These are phyloP conservation scores for Apodemia hepburni DNA, from an alignment of 2,888 invertebrate genomes.

Conservation along the genomic window DNA sequence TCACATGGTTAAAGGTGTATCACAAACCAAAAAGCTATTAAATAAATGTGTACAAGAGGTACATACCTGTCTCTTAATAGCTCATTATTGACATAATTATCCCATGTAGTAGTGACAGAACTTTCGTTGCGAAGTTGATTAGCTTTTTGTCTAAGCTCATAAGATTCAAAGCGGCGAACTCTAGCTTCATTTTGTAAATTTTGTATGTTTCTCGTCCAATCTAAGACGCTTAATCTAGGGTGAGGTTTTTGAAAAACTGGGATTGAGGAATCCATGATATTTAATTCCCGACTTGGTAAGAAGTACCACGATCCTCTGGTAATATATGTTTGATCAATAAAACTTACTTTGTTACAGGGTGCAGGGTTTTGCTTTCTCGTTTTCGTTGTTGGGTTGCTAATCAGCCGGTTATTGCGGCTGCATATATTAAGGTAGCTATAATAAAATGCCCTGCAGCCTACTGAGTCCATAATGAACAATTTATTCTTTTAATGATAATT, in stretches of 20 bases:
- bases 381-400: neutral
- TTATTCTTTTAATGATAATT: too few species aligned
- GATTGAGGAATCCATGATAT: conserved; percentile 61
- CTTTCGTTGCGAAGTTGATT: conserved; percentile 88
- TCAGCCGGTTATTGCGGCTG: neutral
- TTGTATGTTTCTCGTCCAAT: conserved; percentile 89
- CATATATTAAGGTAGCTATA: too few species aligned
- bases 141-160: conserved; percentile 84
- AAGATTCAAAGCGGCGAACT: conserved; percentile 83
- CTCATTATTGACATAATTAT: conserved; percentile 87
- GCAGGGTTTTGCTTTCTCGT: neutral
- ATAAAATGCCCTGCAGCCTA: too few species aligned
- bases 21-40: too few species aligned
- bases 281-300: neutral
- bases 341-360: neutral
- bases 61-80: conserved; percentile 84
- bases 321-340: neutral
- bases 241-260: conserved; percentile 83
- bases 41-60: neutral
- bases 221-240: conserved; percentile 83
- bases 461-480: too few species aligned
- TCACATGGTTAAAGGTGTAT: too few species aligned
- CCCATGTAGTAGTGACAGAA: conserved; percentile 87
- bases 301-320: neutral
- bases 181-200: conserved; percentile 86